These are phyloP conservation scores for Cirrhinus mrigala DNA, from an alignment of 2,797 vertebrate species.

Conservation along the genomic window DNA sequence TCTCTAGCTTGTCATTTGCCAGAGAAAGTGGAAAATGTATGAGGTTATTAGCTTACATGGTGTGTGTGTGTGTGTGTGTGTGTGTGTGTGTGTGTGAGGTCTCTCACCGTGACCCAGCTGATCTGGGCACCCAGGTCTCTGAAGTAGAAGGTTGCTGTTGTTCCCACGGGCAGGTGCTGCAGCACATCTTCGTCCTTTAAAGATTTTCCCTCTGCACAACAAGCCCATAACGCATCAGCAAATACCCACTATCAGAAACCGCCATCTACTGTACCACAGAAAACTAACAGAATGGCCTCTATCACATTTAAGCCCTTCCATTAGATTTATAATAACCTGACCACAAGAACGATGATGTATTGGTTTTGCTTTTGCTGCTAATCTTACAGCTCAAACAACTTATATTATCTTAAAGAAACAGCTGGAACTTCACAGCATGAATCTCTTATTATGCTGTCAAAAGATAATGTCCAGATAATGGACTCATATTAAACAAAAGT, in stretches of 20 bases:
- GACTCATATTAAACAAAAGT: not conserved
- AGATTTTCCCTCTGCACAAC: constrained; percentile 88
- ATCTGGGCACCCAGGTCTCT: constrained; percentile 95
- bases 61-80: not conserved
- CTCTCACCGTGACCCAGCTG: constrained; percentile 96
- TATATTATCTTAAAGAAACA: not conserved
- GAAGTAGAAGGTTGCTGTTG: constrained; percentile 95
- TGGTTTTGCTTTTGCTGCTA: not conserved
- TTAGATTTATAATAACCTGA: not conserved
- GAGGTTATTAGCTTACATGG: too few species aligned
- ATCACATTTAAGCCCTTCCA: too few species aligned
- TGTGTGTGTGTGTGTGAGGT: not conserved
- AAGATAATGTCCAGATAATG: not conserved
- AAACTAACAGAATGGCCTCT: not conserved
- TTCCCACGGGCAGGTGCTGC: constrained; percentile 93
- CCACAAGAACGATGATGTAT: not conserved
- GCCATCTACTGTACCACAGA: not conserved
- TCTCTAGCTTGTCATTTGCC: not conserved
- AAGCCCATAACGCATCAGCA: constrained; percentile 43
- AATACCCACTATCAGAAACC: not conserved
- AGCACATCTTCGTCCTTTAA: constrained; percentile 94
- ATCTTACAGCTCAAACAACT: not conserved
- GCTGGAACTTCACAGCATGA: not conserved
- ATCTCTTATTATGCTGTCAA: not conserved
- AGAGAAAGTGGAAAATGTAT: not conserved